Base-by-base conservation (phyloP, 2,888 invertebrate species). In the Chelonus formosanus region DNA sequence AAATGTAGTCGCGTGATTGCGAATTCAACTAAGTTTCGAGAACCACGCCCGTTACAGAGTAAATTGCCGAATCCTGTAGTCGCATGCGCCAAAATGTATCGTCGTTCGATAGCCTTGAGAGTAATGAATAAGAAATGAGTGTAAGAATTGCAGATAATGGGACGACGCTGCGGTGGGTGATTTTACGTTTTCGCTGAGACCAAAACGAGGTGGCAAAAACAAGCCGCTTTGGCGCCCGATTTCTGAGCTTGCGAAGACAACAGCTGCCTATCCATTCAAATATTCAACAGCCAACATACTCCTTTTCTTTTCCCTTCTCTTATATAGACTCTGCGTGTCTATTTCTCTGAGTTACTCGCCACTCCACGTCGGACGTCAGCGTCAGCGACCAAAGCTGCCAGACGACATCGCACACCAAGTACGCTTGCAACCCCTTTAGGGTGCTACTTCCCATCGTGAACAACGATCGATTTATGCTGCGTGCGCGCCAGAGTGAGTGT, bases 211-310 rank as follows among this genome's bases (percentile, higher is more conserved):
- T 43, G 60, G 4, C 52, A 52, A 52, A 59, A 50, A 50, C 50
- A 59, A 44, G 57, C 36, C 40, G 58, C 45, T 58, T 58, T 32
- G 58, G 36, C 48, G 36, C 52, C 55, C 44, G 52, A 62, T 66
- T 61, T 73, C 73, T 73, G 71, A 75, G 75, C 75, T 75, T 73
- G 77, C 75, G 79, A 77, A 79, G 74, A 76, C 76, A 77, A 79
- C 79, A 79, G 79, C 78, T 79, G 79, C 72, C 68, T 68, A 72
- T 53, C 63, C 65, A 66, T 56, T 79, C 68, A 77, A 79, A 76
- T 79, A 79, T 79, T 78, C 68, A 79, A 68, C 63, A 70, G 74
- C 43, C 44, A 53, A 52, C 31, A 31, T 45, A 43, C 48, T 43
- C 56, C 47, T 58, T 58, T 47, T 48, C 35, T 47, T 47, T 6